These are phyloP conservation scores for Cinclus cinclus DNA, from an alignment of 2,113 vertebrate genomes.

Conservation along the genomic window DNA sequence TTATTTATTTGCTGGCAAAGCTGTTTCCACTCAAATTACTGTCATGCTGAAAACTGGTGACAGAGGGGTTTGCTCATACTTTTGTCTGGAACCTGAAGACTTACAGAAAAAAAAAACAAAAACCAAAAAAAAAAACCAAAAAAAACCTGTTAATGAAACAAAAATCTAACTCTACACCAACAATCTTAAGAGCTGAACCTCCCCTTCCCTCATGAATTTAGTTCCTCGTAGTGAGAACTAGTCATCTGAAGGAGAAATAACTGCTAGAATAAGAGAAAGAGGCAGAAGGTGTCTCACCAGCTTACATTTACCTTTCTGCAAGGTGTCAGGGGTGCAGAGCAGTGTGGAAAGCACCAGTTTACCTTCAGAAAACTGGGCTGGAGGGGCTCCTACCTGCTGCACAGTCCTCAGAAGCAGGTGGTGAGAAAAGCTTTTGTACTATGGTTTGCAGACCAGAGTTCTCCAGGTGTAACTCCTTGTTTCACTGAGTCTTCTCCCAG, in stretches of 20 bases:
- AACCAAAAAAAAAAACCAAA: neutral
- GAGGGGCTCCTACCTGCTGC: neutral
- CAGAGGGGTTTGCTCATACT: conserved; percentile 25
- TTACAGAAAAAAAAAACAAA: neutral
- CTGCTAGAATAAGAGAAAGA: neutral
- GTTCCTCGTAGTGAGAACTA: neutral
- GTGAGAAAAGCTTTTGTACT: neutral
- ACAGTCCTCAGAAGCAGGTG: neutral
- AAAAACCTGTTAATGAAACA: neutral
- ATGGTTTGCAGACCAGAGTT: neutral
- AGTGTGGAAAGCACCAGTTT: neutral
- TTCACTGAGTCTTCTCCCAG: neutral
- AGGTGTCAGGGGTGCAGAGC: neutral
- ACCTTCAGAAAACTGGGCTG: neutral
- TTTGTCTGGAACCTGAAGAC: neutral
- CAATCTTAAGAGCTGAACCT: neutral
- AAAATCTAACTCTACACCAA: neutral
- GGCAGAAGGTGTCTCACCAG: neutral
- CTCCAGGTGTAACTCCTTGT: neutral
- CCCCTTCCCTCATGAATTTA: neutral
- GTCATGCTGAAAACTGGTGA: conserved; percentile 3
- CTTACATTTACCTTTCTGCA: neutral
- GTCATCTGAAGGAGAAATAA: neutral
- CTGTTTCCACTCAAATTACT: conserved; percentile 67
- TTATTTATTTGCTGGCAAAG: conserved; percentile 60